These are phyloP conservation scores for Rhodeus uyekii DNA, from an alignment of 2,797 vertebrate genomes.

Conservation along the genomic window DNA sequence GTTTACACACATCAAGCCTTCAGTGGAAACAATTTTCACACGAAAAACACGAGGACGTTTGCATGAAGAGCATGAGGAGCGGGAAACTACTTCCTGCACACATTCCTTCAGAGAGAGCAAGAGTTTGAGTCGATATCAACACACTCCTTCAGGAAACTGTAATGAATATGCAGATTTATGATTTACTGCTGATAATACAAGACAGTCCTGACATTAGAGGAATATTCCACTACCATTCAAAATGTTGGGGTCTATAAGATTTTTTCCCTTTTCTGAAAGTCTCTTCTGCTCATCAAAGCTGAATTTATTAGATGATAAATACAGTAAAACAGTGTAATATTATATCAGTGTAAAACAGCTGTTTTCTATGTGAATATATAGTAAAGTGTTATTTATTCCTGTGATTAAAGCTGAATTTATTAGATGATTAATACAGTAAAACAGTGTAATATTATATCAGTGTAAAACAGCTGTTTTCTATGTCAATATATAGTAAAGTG, in stretches of 20 bases:
- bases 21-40: background rate
- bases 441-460: too few relatives aligned
- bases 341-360: rapidly evolving
- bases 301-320: background rate
- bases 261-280: too few relatives aligned
- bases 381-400: background rate
- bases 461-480: too few relatives aligned
- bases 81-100: background rate
- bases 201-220: background rate
- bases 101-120: background rate
- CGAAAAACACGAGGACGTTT: background rate
- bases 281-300: background rate
- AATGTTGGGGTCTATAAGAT: too few relatives aligned
- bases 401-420: background rate
- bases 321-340: background rate
- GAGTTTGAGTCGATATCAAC: background rate
- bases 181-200: background rate
- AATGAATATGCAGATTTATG: background rate
- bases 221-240: background rate
- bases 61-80: background rate
- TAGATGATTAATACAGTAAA: background rate
- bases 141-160: background rate
- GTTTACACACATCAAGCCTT: conserved; percentile 13
- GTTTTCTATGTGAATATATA: background rate
- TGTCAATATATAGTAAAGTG: too few relatives aligned